Base-by-base conservation (phyloP, 2,797 vertebrate species). In the Sitta carolinensis region DNA sequence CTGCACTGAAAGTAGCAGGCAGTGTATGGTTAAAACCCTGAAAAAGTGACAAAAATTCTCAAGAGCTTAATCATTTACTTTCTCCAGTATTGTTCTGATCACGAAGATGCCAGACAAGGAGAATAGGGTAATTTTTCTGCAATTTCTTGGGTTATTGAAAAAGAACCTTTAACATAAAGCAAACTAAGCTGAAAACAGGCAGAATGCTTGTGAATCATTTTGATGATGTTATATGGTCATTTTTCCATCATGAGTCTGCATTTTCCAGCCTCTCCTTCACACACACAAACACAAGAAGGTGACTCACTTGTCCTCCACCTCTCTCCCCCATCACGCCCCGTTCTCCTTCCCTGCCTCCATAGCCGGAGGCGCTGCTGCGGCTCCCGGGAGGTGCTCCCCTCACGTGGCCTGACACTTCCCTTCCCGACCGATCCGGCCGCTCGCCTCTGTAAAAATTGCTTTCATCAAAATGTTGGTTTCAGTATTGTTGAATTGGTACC, bases 351-450 rank as follows among this genome's bases (percentile, higher is more conserved):
- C 99, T 96, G 94, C 98, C 98, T 40, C 97, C 98, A 2, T 99
- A 99, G 66, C 97, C 98, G 2, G 98, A 98, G 74, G 98, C 43
- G 9, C 98, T 98, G 78, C 98, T 98, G 1, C 98, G 98, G 94
- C 90, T 98, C 18, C 97, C 97, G 4, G 99, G 97, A 5, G 98
- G 98, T 0, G 97, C 98, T 15, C 99, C 98, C 96, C 99, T 98
- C 14, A 99, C 97, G 1, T 98, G 98, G 15, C 98, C 98, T 1
- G 98, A 98, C 22, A 98, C 98, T 12, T 99, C 99, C 97, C 99
- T 97, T 67, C 98, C 98, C 0, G 99, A 98, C 21, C 99, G 98
- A n/a, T 99, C 99, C 5, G 98, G 96, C 70, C 99, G 98, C 93
- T 98, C 98, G 1, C 97, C 95, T 95, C 98, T 98, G 95, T 87